A percentile compares a stretch with the other conserved stretches of the same genome.
These are phyloP conservation scores for Elymnias hypermnestra DNA, from an alignment of 1,140 invertebrate genomes.

Conservation along the genomic window DNA sequence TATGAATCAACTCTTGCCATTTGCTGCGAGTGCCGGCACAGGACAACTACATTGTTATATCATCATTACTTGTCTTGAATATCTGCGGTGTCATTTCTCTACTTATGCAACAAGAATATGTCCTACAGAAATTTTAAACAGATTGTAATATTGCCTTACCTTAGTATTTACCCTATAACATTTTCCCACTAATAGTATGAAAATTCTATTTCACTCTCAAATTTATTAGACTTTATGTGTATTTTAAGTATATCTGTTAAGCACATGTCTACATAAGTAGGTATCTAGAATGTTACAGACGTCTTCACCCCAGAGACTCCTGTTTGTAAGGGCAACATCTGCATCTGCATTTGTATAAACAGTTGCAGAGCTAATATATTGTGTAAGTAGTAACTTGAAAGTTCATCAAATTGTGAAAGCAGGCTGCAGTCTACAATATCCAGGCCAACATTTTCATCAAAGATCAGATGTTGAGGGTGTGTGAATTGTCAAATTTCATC, in stretches of 20 bases:
- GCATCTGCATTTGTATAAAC: slow-evolving; percentile 15
- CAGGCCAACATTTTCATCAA: background rate
- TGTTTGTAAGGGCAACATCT: slow-evolving; percentile 18
- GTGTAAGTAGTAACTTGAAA: slow-evolving; percentile 18
- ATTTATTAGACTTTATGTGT: background rate
- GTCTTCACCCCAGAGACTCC: slow-evolving; percentile 16
- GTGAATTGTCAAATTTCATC: background rate
- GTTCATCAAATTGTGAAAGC: slow-evolving; percentile 16
- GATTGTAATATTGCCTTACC: background rate
- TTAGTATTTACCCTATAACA: background rate
- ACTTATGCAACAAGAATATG: background rate
- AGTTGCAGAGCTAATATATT: slow-evolving; percentile 16
- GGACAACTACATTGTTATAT: background rate
- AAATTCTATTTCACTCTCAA: background rate
- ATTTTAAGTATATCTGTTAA: slow-evolving; percentile 6
- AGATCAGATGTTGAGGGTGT: background rate
- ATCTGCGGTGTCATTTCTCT: background rate
- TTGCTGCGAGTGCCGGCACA: background rate
- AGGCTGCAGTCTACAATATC: slow-evolving; percentile 2
- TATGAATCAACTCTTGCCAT: background rate
- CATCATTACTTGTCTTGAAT: background rate
- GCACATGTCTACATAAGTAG: slow-evolving; percentile 21
- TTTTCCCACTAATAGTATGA: background rate
- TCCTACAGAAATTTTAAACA: background rate
- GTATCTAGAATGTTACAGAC: slow-evolving; percentile 24